Evolutionary conservation across 2,888 invertebrate genomes (phyloP), one percentile per base, ranked within the genome.

Genomic region (Tromatobia lineatoria): DNA sequence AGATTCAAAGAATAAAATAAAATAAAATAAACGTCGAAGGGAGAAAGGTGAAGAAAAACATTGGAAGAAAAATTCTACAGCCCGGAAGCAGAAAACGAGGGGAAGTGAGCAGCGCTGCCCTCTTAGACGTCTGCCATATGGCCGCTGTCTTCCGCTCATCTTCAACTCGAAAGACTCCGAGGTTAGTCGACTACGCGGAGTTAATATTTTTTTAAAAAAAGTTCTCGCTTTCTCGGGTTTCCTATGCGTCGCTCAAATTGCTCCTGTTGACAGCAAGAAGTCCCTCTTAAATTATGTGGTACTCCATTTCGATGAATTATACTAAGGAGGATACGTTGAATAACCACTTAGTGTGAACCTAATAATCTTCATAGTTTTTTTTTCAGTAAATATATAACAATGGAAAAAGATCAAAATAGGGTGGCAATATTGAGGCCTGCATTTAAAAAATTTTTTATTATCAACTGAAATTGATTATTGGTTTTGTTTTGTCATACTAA

Each of bases 51-150:
- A 78, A 83, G 73, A 80, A 85, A 81, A 85, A 80, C 79, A 82
- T 70, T 75, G 54, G 64, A 29, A 66, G 82, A 74, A 80, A 82
- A 84, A 78, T 66, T 71, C 64, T 52, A 80, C 42, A 42, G 34
- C 23, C 25, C 45, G 73, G 70, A 57, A 73, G 42, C 34, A 18
- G 67, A 42, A 52, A 73, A 52, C 45, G 69, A 50, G 73, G 67
- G 47, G 71, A 71, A 25, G 20, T 6, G 47, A 61, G 38, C 45
- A 52, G 54, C 47, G 75, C n/a, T 75, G 66, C 25, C 34, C 38
- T 69, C 67, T 61, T 61, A 71, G 83, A 88, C 87, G 79, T 71
- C 82, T 77, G 71, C 87, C 88, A 87, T 88, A 85, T 88, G 90
- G 88, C 83, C 64, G 79, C 64, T 80, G 79, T 64, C 78, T 79